phyloP scores from a whole-genome alignment of 2,113 vertebrate species.

The Anser cygnoides region DNA sequence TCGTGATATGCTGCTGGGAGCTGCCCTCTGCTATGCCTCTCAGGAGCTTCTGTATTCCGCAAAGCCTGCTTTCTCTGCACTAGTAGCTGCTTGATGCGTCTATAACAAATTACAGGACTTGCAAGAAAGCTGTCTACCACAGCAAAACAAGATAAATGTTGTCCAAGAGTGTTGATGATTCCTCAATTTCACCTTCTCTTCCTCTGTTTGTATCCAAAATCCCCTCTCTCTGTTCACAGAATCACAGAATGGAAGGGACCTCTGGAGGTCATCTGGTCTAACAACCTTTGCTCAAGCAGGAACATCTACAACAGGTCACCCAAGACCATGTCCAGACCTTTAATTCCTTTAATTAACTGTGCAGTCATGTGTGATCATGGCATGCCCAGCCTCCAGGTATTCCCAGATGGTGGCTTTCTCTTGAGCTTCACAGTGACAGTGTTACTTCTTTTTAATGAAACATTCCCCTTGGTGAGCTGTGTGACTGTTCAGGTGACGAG shows the following conservation, averaged over 20 bases:
- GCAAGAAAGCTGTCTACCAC: fast-evolving
- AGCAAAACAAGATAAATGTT: background rate
- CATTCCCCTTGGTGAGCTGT: background rate
- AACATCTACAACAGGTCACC: background rate
- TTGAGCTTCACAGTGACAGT: fast-evolving
- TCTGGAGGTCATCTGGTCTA: background rate
- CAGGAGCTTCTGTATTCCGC: background rate
- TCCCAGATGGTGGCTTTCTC: background rate
- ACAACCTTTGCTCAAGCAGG: background rate
- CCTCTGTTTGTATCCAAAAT: background rate
- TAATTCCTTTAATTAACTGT: background rate
- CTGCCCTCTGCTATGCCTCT: background rate
- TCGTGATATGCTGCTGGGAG: background rate
- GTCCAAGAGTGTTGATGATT: background rate
- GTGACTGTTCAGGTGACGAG: background rate
- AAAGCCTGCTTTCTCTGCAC: background rate
- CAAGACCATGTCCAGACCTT: background rate
- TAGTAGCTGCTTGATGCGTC: fast-evolving
- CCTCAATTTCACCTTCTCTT: background rate
- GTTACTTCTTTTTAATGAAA: background rate
- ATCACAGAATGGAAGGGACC: background rate
- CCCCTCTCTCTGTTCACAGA: background rate
- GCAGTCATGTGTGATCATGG: fast-evolving
- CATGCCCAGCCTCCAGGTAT: background rate
- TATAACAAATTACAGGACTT: fast-evolving